phyloP scores from a whole-genome alignment of 2,888 invertebrate genomes.

The Nephrotoma appendiculata region DNA sequence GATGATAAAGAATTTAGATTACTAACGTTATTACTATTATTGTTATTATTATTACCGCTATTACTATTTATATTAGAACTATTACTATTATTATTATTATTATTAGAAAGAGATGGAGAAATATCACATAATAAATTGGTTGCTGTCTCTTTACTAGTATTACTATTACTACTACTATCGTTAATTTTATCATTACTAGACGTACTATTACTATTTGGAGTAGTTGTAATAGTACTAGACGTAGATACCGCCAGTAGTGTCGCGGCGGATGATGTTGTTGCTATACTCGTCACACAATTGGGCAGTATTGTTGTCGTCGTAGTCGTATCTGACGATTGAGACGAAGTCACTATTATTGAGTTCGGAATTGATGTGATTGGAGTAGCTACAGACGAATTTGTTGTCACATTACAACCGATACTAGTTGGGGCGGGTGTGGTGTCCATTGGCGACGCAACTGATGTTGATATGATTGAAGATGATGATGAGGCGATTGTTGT shows the following conservation, averaged over 20 bases:
- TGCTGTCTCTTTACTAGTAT: not conserved
- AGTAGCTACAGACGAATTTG: not conserved
- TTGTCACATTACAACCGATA: not conserved
- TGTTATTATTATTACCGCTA: slow-evolving; percentile 9
- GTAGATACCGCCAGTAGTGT: not conserved
- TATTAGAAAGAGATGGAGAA: slow-evolving; percentile 10
- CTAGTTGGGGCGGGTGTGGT: not conserved
- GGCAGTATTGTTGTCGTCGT: not conserved
- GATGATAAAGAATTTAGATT: not conserved
- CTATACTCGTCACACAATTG: not conserved
- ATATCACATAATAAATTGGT: slow-evolving; percentile 4
- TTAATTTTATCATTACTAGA: slow-evolving; percentile 2
- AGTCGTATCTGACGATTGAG: not conserved
- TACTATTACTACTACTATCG: slow-evolving; percentile 1
- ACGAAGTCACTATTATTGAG: not conserved
- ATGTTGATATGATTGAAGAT: not conserved
- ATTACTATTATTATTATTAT: slow-evolving; percentile 16
- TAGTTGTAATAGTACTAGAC: not conserved
- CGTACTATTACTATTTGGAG: not conserved
- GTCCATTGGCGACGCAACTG: not conserved
- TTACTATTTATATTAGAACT: slow-evolving; percentile 15
- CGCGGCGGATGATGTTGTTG: not conserved
- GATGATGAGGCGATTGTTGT: not conserved
- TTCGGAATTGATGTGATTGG: not conserved
- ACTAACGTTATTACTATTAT: slow-evolving; percentile 9